Base-by-base conservation (phyloP, 92 coral and sea anemone species). In the Porites cylindrica region DNA sequence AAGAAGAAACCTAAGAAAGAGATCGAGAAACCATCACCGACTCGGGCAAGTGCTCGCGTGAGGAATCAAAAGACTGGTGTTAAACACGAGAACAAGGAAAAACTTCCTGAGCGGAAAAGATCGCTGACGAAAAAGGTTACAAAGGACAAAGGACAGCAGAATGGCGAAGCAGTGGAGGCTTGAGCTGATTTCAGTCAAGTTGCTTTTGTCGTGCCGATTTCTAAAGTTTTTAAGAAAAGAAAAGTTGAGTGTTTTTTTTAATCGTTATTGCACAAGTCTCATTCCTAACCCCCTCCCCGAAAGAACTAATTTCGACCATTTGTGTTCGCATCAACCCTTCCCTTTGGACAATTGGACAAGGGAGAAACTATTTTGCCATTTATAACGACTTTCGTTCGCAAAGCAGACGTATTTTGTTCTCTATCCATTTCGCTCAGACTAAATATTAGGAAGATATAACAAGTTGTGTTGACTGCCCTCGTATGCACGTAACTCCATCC, bases 21-120 rank as follows among this genome's bases (percentile, higher is more conserved):
- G 87, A 89, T 77, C 12, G 92, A 80, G 19, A 88, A 78, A 65
- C 59, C 86, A 23, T 56, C 65, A 2, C 98, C 98, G 7, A 81
- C 76, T 14, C 93, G 98, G 7, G 43, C 60, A 56, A 94, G 98
- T 61, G 70, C 71, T 17, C 75, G 97, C 72, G 93, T 94, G 19
- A 90, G 91, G 38, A 94, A 94, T 88, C 90, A 86, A 84, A 92
- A 74, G 83, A 81, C 89, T 63, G 97, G 97, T 14, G 70, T 20
- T 58, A 89, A 94, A 38, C 75, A 89, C 19, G 93, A 92, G 24
- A 84, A 82, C 38, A 54, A 73, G 53, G 89, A 52, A 12, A 86
- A 73, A 58, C 52, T 67, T 43, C 74, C 76, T 12, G 85, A 77
- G 70, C 72, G 68, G 73, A 87, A 86, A 51, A 74, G 79, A 71